These are phyloP conservation scores for Marronus borbonicus DNA, from an alignment of 2,888 invertebrate genomes.

Conservation along the genomic window DNA sequence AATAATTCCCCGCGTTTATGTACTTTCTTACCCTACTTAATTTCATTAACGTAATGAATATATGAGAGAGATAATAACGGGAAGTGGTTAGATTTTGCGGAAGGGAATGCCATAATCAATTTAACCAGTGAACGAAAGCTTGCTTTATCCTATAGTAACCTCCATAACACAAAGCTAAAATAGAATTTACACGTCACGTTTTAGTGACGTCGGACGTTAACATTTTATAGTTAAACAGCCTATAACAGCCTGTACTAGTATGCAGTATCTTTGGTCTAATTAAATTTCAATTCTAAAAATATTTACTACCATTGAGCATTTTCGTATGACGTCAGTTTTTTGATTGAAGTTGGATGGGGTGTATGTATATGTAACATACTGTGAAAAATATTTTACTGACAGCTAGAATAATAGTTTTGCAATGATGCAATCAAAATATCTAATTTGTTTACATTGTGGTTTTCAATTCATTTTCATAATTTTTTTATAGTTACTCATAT, in stretches of 20 bases:
- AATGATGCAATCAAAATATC: too few species aligned
- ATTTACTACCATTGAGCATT: constrained; percentile 7
- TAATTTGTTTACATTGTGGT: too few species aligned
- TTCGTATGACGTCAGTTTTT: background rate
- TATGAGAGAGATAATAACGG: background rate
- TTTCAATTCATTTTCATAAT: too few species aligned
- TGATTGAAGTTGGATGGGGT: background rate
- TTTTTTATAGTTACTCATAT: too few species aligned
- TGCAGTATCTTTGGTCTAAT: background rate
- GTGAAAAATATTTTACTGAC: too few species aligned
- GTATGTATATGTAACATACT: background rate
- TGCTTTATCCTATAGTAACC: background rate
- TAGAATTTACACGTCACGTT: constrained; percentile 18
- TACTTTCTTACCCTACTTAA: background rate
- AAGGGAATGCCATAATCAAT: constrained; percentile 1
- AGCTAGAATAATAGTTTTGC: too few species aligned
- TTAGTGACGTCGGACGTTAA: background rate
- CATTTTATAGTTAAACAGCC: constrained; percentile 3
- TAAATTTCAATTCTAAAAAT: background rate
- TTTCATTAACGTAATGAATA: background rate
- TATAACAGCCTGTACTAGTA: background rate
- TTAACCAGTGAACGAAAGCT: background rate
- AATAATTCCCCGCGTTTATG: too few species aligned
- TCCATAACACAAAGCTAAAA: background rate
- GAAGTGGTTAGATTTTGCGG: background rate